Conservation (phyloP, 2,888 invertebrate species). For the Protodeltote pygarga region DNA sequence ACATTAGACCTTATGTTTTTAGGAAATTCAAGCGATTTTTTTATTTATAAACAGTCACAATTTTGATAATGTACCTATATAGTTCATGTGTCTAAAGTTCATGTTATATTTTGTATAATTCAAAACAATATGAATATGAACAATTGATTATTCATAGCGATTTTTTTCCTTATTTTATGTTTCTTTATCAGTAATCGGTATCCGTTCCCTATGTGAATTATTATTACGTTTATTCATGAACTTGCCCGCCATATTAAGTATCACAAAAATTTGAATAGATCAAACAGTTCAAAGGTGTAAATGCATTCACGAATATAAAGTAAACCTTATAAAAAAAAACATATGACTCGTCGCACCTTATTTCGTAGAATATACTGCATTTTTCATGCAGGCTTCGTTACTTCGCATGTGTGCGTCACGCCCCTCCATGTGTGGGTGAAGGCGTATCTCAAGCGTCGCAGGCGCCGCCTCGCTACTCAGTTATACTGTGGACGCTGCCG, state of each 20-base stretch:
- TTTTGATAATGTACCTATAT: too few relatives aligned
- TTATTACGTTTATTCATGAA: constrained; percentile 25
- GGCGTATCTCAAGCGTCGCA: constrained; percentile 70
- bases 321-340: constrained; percentile 22
- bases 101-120: too few relatives aligned
- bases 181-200: constrained; percentile 20
- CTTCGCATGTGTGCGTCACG: constrained; percentile 46
- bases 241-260: constrained; percentile 22
- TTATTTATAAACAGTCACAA: too few relatives aligned
- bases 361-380: constrained; percentile 67
- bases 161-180: constrained; percentile 10
- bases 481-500: constrained; percentile 63
- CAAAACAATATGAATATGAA: too few relatives aligned
- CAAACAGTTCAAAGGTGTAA: constrained; percentile 38
- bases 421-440: constrained; percentile 64
- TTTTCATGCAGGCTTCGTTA: constrained; percentile 76
- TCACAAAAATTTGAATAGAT: constrained; percentile 13
- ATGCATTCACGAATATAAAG: constrained; percentile 26
- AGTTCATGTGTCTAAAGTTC: too few relatives aligned
- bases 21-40: too few relatives aligned
- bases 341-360: constrained; percentile 55
- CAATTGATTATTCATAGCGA: background rate
- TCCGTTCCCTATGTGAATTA: constrained; percentile 20
- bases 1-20: too few relatives aligned
- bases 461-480: constrained; percentile 77